Base-by-base conservation (phyloP, 2,113 vertebrate genomes). In the Plestiodon gilberti region DNA sequence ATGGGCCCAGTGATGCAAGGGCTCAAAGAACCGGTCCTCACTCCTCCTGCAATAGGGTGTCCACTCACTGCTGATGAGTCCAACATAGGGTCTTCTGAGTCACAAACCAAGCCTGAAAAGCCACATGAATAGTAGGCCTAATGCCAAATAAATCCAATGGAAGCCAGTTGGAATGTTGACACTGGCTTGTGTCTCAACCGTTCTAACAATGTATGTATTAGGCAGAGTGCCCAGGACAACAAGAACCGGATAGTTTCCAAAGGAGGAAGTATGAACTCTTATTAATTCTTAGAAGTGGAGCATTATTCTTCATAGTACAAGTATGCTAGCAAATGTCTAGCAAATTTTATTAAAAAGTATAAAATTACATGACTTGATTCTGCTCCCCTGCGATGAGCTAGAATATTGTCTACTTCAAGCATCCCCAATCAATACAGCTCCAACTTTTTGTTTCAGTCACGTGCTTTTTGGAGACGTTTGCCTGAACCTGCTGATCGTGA, bases 101-200 rank as follows among this genome's bases (percentile, higher is more conserved):
- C 57, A 65, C 25, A 62, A n/a, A 64, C 14, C n/a, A 64, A 64
- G 7, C 22, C 40, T n/a, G 10, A 75, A 62, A 35, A 81, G 33
- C 43, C 23, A 52, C 30, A 64, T 75, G 15, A 81, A 25, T 70
- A 38, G 65, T 59, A 57, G 11, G 64, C 28, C 33, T 84, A 65
- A 84, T 67, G 43, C 74, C 43, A 55, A 81, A 84, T 55, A 86
- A 64, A 86, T 74, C 57, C 69, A 86, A 28, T 65, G 57, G 78
- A 52, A 86, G 57, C 23, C 17, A 77, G 83, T 30, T 57, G 38
- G 69, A 65, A 86, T 48, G 64, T 75, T 81, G 78, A 65, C 30
- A 75, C 69, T 81, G 40, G 85, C 40, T 86, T 81, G 77, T 40
- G 22, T 8, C 85, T 64, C 40, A 86, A 22, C 40, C 70, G 48